phyloP scores from a whole-genome alignment of 1,140 invertebrate species.

The Drosophila littoralis region DNA sequence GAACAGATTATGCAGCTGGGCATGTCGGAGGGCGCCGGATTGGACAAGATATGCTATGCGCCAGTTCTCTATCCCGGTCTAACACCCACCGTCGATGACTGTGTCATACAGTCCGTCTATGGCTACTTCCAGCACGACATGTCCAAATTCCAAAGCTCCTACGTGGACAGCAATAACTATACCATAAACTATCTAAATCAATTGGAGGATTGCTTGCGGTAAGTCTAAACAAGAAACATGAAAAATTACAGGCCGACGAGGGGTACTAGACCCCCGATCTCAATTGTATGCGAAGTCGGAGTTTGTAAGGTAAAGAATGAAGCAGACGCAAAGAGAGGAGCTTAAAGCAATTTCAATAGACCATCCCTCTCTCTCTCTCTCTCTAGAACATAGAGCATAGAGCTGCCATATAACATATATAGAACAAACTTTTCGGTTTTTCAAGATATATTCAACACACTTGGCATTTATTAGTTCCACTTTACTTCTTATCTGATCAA shows the following conservation, averaged over 20 bases:
- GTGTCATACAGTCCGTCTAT: conserved; percentile 91
- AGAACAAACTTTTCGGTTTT: too few relatives aligned
- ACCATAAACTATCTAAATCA: conserved; percentile 85
- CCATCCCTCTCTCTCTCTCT: too few relatives aligned
- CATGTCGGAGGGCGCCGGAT: conserved; percentile 83
- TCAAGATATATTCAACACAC: too few relatives aligned
- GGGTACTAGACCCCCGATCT: too few relatives aligned
- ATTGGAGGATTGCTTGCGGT: conserved; percentile 85
- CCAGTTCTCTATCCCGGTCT: conserved; percentile 90
- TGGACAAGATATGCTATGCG: conserved; percentile 93
- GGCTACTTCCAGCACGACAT: conserved; percentile 91
- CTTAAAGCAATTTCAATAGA: too few relatives aligned
- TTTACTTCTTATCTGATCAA: too few relatives aligned
- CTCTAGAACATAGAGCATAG: too few relatives aligned
- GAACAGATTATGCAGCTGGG: conserved; percentile 86
- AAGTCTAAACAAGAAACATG: conserved; percentile 18
- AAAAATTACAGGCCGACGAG: conserved; percentile 1
- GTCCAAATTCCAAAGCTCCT: conserved; percentile 84
- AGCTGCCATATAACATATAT: too few relatives aligned
- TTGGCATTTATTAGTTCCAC: too few relatives aligned
- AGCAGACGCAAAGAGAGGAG: too few relatives aligned
- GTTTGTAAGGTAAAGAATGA: too few relatives aligned
- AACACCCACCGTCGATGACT: conserved; percentile 86
- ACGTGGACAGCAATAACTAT: conserved; percentile 57
- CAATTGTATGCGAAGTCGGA: too few relatives aligned